phyloP scores from a whole-genome alignment of 2,113 vertebrate genomes.

The Coracopsis vasa region DNA sequence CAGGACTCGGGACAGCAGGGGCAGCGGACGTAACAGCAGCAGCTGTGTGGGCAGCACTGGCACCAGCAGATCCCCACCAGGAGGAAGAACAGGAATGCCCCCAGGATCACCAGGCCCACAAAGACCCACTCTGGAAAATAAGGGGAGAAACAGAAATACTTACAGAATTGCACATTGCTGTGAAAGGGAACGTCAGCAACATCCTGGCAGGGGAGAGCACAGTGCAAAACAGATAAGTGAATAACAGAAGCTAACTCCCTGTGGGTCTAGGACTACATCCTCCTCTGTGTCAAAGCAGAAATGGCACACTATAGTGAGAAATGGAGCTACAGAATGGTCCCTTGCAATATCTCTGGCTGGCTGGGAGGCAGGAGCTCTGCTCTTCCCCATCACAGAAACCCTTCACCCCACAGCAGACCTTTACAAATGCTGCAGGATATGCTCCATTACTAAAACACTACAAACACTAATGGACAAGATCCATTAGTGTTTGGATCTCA shows the following conservation, averaged over 20 bases:
- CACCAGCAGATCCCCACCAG: slow-evolving; percentile 97
- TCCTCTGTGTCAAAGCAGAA: not conserved
- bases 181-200: not conserved
- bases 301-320: not conserved
- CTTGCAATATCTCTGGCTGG: not conserved
- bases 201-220: not conserved
- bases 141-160: not conserved
- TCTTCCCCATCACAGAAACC: not conserved
- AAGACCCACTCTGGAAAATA: slow-evolving; percentile 92
- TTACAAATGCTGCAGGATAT: rapidly evolving
- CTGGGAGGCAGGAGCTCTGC: not conserved
- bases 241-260: not conserved
- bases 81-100: slow-evolving; percentile 85
- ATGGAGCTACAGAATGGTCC: not conserved
- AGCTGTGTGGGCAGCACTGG: slow-evolving; percentile 97
- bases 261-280: not conserved
- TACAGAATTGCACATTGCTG: not conserved
- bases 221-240: not conserved
- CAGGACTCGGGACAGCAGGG: slow-evolving; percentile 97
- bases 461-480: too few relatives aligned
- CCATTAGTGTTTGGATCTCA: not conserved
- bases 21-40: slow-evolving; percentile 95
- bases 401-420: not conserved
- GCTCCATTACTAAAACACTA: not conserved
- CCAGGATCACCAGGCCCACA: slow-evolving; percentile 89